These are phyloP conservation scores for Aleiodes sp. DNA, from an alignment of 1,140 invertebrate species.

Conservation along the genomic window DNA sequence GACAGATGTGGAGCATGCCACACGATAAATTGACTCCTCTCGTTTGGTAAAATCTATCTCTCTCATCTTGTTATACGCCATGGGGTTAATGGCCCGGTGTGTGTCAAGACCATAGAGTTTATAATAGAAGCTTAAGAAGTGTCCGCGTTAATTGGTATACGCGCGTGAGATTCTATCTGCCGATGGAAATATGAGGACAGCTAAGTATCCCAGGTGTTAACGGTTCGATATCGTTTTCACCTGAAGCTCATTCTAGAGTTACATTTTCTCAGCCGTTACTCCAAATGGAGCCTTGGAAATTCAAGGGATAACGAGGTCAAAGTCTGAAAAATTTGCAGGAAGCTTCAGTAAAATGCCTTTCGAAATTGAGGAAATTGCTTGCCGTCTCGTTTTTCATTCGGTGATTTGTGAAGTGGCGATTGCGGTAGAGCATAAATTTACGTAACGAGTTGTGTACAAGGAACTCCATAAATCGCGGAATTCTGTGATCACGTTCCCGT, in stretches of 20 bases:
- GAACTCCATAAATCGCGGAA: too few relatives aligned
- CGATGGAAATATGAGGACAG: conserved; percentile 28
- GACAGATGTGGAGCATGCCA: conserved; percentile 33
- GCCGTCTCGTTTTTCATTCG: too few relatives aligned
- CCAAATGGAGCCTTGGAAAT: too few relatives aligned
- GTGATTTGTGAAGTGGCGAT: too few relatives aligned
- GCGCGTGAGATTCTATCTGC: conserved; percentile 33
- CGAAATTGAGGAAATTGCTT: too few relatives aligned
- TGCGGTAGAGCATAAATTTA: too few relatives aligned
- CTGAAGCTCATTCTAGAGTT: neutral
- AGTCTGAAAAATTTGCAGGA: too few relatives aligned
- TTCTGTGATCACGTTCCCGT: too few relatives aligned
- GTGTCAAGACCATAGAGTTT: neutral
- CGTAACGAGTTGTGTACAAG: too few relatives aligned
- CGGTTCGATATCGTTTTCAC: neutral
- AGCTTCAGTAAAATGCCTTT: too few relatives aligned
- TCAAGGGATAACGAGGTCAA: too few relatives aligned
- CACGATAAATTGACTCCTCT: conserved; percentile 25
- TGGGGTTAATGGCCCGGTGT: neutral
- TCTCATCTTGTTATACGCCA: neutral
- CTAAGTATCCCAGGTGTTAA: neutral
- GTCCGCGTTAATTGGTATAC: conserved; percentile 37
- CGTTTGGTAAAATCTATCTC: neutral
- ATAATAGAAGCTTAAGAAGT: conserved; percentile 17
- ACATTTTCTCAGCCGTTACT: neutral